phyloP scores from a whole-genome alignment of 2,797 vertebrate species.

The Leptodactylus fallax region DNA sequence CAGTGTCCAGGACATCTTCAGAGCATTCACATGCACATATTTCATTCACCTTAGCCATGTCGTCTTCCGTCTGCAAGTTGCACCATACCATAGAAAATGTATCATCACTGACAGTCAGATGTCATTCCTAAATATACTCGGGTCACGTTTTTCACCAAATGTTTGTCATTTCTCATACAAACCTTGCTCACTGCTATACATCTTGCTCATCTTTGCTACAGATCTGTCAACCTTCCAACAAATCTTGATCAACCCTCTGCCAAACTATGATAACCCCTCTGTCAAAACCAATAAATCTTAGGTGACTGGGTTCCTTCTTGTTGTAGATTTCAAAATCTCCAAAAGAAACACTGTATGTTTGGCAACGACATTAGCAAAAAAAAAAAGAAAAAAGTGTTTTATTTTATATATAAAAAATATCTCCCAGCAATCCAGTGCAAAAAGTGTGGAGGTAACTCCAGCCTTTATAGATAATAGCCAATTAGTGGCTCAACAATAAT shows the following conservation, averaged over 20 bases:
- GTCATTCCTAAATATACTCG: slow-evolving; percentile 10
- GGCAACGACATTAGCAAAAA: background rate
- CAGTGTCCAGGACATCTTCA: background rate
- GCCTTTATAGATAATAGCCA: too few species aligned
- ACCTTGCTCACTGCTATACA: slow-evolving; percentile 8
- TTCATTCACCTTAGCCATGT: background rate
- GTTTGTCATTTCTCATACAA: slow-evolving; percentile 22
- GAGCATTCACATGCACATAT: background rate
- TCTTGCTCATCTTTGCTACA: slow-evolving; percentile 22
- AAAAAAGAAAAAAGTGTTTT: background rate
- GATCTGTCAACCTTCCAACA: slow-evolving; percentile 25
- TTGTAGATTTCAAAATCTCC: too few species aligned
- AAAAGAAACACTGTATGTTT: background rate
- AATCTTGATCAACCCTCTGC: slow-evolving; percentile 21
- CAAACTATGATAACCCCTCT: slow-evolving; percentile 29
- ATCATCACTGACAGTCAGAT: slow-evolving; percentile 9
- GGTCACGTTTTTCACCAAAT: slow-evolving; percentile 5
- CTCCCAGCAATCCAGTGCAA: too few species aligned
- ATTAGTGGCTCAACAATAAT: too few species aligned
- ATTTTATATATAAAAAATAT: too few species aligned
- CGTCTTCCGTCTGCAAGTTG: background rate
- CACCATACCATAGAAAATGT: background rate
- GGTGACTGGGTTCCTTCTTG: background rate
- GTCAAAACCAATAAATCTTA: slow-evolving; percentile 13
- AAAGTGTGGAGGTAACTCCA: too few species aligned